Evolutionary conservation across 2,888 invertebrate species (phyloP).

Genomic region (Drosophila stalkeri): DNA sequence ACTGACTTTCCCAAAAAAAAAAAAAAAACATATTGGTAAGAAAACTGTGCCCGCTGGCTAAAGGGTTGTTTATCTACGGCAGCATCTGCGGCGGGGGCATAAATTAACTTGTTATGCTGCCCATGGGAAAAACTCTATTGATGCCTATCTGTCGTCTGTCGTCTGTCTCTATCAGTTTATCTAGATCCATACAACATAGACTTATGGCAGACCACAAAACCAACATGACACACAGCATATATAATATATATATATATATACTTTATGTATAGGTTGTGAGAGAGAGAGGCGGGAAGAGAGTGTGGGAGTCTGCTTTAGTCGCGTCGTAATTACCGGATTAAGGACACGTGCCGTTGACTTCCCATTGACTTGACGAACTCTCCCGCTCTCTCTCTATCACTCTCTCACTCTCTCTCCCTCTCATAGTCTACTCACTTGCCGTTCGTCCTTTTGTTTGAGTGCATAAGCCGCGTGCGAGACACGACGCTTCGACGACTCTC

Average conservation of each 20-base stretch:
- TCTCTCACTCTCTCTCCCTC: neutral
- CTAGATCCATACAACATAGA: constrained; percentile 38
- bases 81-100: constrained; percentile 52
- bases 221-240: constrained; percentile 18
- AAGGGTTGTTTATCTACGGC: constrained; percentile 69
- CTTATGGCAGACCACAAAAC: constrained; percentile 55
- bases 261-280: neutral
- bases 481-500: constrained; percentile 7
- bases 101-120: constrained; percentile 79
- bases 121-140: constrained; percentile 63
- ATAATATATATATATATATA: constrained; percentile 1
- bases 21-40: neutral
- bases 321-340: constrained; percentile 77
- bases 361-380: constrained; percentile 70
- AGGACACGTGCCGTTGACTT: constrained; percentile 77
- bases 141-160: constrained; percentile 46
- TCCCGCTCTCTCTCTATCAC: neutral
- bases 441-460: constrained; percentile 61
- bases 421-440: constrained; percentile 63
- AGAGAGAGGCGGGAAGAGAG: neutral
- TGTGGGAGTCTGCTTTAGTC: constrained; percentile 24
- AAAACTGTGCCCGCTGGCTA: constrained; percentile 24
- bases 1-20: constrained; percentile 34
- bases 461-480: constrained; percentile 72
- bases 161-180: constrained; percentile 34